Evolutionary conservation across 1,140 invertebrate genomes (phyloP), one percentile per base, ranked within the genome.

Genomic region (Leptinotarsa defecta): DNA sequence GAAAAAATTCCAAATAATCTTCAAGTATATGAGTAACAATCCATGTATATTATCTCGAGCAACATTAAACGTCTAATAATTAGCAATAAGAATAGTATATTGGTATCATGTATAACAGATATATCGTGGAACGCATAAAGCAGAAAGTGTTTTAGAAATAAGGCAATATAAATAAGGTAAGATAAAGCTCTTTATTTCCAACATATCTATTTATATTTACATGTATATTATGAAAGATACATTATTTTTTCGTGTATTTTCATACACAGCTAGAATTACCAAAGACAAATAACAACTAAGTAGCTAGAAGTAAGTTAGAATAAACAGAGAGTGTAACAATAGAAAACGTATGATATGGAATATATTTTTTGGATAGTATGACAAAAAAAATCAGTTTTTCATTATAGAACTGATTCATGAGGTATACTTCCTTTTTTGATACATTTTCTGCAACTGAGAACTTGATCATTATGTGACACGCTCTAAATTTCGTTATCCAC

Each of bases 221-320:
- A 48, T 69, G 68, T 48, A 69, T 43, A 48, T 20, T 69, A 69
- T 48, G n/a, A 43, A 17, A 69, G n/a, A 69, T 62, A 48, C 68
- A 69, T 69, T 49, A 69, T 69, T 69, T 69, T 57, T 15, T 49
- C 43, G 43, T 69, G 68, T 69, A 69, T 48, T 27, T 69, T 48
- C 48, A 34, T 48, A 48, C 19, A 57, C n/a, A 52, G 49, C 69
- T 71, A 71, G 69, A 71, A 57, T 11, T 1, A 71, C 69, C 69
- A 71, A 71, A 71, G 69, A 57, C 19, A 71, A 71, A 71, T 57
- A 71, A 71, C 17, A 19, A 61, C 0, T 48, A 43, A 15, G 34
- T 34, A 22, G 64, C 61, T 62, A 62, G 64, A 24, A 8, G 4
- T 34, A 65, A 65, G 27, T 15, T 65, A 65, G 15, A 22, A 19